Evolutionary conservation across 1,140 invertebrate species (phyloP), one percentile per base, ranked within the genome.

Genomic region (Zaprionus capensis): DNA sequence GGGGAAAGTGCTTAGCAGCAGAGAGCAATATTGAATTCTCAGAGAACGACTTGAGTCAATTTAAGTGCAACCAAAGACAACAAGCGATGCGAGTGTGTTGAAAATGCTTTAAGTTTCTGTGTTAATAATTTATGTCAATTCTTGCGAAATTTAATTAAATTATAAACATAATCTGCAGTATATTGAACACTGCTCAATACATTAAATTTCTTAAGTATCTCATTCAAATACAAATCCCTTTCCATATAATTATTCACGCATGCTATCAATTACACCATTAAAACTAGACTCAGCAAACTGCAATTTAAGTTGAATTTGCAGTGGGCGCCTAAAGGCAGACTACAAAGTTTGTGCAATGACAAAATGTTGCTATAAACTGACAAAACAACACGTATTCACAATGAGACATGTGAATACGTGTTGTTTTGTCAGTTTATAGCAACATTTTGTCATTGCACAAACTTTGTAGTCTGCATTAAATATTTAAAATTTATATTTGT

Each of bases 11-110:
- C 62, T 64, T 17, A n/a, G 59, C 41, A 26, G 68, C 38, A 44
- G 31, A 69, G 61, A 15, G 38, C 56, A 55, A 73, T 73, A 73
- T 55, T 53, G 17, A 26, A 58, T 46, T 58, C 56, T 61, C 57
- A 55, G 34, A 58, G 28, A 58, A 44, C 36, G 14, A 44, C 17
- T 49, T 14, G 20, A 69, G n/a, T 22, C 49, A 17, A 53, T 15
- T 34, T 28, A 41, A 28, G 36, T 26, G 11, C 49, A 14, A 7
- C 17, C 36, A 67, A 57, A 31, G 51, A 66, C 36, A 67, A 67
- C 51, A 57, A 67, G 14, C 17, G 36, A 12, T 24, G 46, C 20
- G 20, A 24, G 17, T 31, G 28, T 31, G 28, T 22, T 4, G 2
- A 14, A 22, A 51, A 22, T 22, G 46, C 46, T 56, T 56, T 31